Conservation (phyloP, 2,888 invertebrate species). For the Ectemnius cavifrons region DNA sequence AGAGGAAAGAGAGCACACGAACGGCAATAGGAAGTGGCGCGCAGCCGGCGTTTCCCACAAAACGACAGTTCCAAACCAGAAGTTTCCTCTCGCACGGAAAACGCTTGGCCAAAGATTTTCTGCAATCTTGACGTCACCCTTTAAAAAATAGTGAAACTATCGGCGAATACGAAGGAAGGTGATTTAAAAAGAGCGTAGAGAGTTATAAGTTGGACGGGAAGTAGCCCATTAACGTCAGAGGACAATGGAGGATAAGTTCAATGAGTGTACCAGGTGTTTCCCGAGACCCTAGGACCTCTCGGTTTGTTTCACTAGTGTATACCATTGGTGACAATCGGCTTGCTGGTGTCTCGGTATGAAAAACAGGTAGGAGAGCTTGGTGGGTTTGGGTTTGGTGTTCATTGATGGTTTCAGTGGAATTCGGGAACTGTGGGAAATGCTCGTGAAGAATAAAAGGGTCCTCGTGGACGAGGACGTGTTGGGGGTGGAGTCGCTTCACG, state of each 20-base stretch:
- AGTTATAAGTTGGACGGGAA: too few relatives aligned
- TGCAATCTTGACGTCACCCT: background rate
- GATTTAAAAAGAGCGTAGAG: too few relatives aligned
- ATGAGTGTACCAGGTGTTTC: too few relatives aligned
- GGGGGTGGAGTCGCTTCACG: slow-evolving; percentile 62
- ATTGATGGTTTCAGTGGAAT: slow-evolving; percentile 44
- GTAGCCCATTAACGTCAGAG: too few relatives aligned
- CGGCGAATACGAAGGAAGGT: too few relatives aligned
- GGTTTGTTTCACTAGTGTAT: too few relatives aligned
- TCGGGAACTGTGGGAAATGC: slow-evolving; percentile 42
- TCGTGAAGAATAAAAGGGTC: slow-evolving; percentile 40
- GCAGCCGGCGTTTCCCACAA: slow-evolving; percentile 41
- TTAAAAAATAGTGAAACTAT: too few relatives aligned
- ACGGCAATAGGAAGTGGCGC: slow-evolving; percentile 53
- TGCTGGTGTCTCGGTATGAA: background rate
- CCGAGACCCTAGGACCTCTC: too few relatives aligned
- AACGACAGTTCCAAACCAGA: slow-evolving; percentile 7
- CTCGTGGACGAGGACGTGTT: slow-evolving; percentile 29
- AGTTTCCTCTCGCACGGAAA: slow-evolving; percentile 41
- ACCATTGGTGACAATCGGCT: too few relatives aligned
- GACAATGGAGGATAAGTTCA: too few relatives aligned
- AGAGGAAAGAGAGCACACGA: slow-evolving; percentile 42
- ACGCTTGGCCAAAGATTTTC: slow-evolving; percentile 14
- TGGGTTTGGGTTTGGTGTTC: slow-evolving; percentile 24
- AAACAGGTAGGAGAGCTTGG: slow-evolving; percentile 12